These are phyloP conservation scores for Mobula hypostoma DNA, from an alignment of 2,113 vertebrate genomes.

Conservation along the genomic window DNA sequence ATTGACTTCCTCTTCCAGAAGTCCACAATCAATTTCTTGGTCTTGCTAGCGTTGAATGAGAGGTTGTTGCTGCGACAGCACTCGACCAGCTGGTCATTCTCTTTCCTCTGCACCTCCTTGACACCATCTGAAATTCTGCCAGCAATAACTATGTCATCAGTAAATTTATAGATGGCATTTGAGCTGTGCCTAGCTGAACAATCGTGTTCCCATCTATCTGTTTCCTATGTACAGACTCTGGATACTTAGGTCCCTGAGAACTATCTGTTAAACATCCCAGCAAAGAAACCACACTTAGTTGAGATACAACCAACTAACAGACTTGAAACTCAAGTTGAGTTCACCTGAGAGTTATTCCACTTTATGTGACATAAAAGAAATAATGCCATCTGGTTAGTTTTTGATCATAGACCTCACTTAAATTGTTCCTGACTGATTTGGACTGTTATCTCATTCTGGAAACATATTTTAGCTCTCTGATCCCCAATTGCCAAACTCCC, in stretches of 20 bases:
- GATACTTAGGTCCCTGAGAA: neutral
- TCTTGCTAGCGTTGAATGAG: too few relatives aligned
- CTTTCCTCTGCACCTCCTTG: too few relatives aligned
- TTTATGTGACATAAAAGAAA: slow-evolving; percentile 1
- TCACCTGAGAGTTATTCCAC: neutral
- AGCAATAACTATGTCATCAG: too few relatives aligned
- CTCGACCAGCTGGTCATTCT: too few relatives aligned
- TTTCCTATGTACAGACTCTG: too few relatives aligned
- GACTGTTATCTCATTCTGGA: neutral
- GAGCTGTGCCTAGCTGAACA: too few relatives aligned
- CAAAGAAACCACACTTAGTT: neutral
- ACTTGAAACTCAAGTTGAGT: neutral
- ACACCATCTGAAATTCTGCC: too few relatives aligned
- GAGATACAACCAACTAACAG: neutral
- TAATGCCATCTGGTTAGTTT: neutral
- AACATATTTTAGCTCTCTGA: slow-evolving; percentile 16
- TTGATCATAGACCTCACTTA: neutral
- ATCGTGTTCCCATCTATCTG: too few relatives aligned
- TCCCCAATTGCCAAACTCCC: neutral
- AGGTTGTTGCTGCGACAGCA: too few relatives aligned
- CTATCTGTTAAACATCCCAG: neutral
- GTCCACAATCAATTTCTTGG: too few relatives aligned
- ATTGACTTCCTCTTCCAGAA: too few relatives aligned
- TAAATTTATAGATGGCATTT: too few relatives aligned
- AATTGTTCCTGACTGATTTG: slow-evolving; percentile 6